Conservation (phyloP, 2,113 vertebrate species). For the Corythornis cristatus region DNA sequence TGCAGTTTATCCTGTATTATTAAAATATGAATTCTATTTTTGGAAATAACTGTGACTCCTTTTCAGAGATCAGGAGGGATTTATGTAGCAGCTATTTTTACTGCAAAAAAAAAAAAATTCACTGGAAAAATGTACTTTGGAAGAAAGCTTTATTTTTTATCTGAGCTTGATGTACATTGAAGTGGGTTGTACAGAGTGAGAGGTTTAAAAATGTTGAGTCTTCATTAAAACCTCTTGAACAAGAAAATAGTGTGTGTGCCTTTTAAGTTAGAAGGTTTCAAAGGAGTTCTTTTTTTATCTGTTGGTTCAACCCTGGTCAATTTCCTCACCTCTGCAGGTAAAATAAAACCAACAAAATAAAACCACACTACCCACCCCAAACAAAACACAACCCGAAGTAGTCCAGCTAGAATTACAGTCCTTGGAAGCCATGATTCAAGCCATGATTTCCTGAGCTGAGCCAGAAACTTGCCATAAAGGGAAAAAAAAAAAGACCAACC, state of each 20-base stretch:
- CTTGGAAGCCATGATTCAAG: neutral
- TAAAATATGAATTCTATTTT: constrained; percentile 81
- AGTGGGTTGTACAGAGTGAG: constrained; percentile 25
- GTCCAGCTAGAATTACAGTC: fast-evolving
- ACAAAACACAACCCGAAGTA: too few relatives aligned
- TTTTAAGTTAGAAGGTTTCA: neutral
- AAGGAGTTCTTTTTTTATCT: neutral
- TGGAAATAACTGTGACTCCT: constrained; percentile 77
- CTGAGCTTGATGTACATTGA: constrained; percentile 62
- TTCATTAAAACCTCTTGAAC: constrained; percentile 48
- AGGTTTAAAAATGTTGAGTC: constrained; percentile 10
- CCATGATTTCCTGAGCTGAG: neutral
- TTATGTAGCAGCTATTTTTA: constrained; percentile 86
- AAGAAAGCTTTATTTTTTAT: constrained; percentile 81
- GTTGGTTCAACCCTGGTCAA: neutral
- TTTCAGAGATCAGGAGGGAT: constrained; percentile 77
- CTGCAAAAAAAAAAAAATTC: constrained; percentile 73
- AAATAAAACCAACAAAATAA: neutral
- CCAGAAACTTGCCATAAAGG: neutral
- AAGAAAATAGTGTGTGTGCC: neutral
- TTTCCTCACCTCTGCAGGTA: neutral
- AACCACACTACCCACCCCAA: too few relatives aligned
- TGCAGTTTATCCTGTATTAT: constrained; percentile 61
- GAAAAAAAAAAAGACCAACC: neutral
- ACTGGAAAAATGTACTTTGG: constrained; percentile 80